Evolutionary conservation across 1,140 invertebrate species (phyloP).

Genomic region (Coboldia fuscipes): DNA sequence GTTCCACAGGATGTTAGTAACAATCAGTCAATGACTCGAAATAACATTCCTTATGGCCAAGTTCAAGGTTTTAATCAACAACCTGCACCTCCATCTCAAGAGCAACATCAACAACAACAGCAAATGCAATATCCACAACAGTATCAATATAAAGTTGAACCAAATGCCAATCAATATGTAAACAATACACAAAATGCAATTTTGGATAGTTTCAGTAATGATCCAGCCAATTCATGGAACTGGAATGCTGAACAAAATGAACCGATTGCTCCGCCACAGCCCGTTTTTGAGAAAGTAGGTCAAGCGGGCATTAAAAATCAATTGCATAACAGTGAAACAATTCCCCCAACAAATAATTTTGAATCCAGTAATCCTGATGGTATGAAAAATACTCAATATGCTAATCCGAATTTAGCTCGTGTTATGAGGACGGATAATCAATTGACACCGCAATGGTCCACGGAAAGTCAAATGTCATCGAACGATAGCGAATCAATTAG

Average conservation of each 20-base stretch:
- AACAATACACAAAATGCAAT: slow-evolving; percentile 4
- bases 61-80: slow-evolving; percentile 2
- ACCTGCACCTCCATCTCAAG: slow-evolving; percentile 3
- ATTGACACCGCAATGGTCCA: slow-evolving; percentile 33
- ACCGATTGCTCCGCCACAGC: neutral
- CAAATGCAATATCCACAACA: neutral
- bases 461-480: slow-evolving; percentile 31
- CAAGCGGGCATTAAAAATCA: slow-evolving; percentile 3
- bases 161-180: neutral
- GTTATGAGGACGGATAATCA: slow-evolving; percentile 5
- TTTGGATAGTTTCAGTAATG: slow-evolving; percentile 19
- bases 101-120: slow-evolving; percentile 2
- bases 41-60: neutral
- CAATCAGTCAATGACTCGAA: neutral
- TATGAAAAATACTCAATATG: slow-evolving; percentile 1
- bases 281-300: slow-evolving; percentile 5
- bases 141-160: neutral
- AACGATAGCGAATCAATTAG: neutral
- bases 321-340: neutral
- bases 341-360: slow-evolving; percentile 4
- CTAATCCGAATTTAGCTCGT: neutral
- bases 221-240: slow-evolving; percentile 20
- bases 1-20: neutral
- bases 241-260: slow-evolving; percentile 12
- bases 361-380: neutral